Conservation (phyloP, 2,113 vertebrate genomes). For the Agelaius phoeniceus region DNA sequence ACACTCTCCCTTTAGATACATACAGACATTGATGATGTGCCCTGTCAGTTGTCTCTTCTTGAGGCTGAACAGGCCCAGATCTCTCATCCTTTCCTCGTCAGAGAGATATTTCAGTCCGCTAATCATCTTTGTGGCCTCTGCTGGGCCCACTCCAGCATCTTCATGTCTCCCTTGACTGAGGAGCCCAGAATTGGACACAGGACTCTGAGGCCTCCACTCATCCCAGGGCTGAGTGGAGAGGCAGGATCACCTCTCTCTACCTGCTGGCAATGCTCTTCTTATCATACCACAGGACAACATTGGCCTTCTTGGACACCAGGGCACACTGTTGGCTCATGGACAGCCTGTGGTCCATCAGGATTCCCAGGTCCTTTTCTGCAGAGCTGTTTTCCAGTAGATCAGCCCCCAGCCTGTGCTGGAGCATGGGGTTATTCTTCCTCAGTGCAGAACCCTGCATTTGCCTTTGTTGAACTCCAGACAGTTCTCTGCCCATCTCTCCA, state of each 20-base stretch:
- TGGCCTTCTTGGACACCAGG: neutral
- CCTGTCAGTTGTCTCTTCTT: no score
- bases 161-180: neutral
- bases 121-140: neutral
- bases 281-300: neutral
- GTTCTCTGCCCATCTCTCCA: neutral
- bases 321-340: neutral
- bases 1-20: neutral
- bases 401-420: neutral
- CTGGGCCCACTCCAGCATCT: neutral
- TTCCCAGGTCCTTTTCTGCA: neutral
- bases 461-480: neutral
- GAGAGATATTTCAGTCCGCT: neutral
- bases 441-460: neutral
- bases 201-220: neutral
- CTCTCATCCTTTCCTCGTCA: neutral
- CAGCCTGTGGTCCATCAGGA: neutral
- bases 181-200: neutral
- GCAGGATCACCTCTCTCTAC: accelerated
- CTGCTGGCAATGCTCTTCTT: neutral
- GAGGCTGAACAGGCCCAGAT: neutral
- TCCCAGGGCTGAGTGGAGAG: neutral
- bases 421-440: neutral
- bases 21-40: neutral
- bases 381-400: neutral